Conservation (phyloP, 2,113 vertebrate genomes). For the Chaetura pelagica region DNA sequence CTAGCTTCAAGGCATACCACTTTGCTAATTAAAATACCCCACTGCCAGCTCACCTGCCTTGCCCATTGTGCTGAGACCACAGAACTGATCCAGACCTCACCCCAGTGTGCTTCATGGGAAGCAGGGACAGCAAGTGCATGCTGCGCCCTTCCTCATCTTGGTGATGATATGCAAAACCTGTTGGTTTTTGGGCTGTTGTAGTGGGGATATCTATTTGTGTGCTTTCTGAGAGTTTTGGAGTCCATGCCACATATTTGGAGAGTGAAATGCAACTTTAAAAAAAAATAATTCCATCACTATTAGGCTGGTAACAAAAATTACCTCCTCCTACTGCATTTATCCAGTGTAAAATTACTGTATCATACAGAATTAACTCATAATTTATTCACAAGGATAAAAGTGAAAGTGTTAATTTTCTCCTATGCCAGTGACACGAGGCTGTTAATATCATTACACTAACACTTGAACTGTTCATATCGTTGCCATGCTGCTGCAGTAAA, state of each 20-base stretch:
- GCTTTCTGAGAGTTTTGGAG: background rate
- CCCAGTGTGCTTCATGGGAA: accelerated
- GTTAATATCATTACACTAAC: background rate
- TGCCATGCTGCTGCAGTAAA: background rate
- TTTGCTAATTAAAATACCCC: background rate
- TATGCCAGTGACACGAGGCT: background rate
- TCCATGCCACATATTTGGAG: background rate
- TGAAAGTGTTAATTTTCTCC: slow-evolving; percentile 3
- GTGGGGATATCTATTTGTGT: accelerated
- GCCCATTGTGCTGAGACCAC: background rate
- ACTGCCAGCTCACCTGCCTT: background rate
- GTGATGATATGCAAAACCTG: background rate
- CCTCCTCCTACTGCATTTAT: background rate
- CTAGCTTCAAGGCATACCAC: background rate
- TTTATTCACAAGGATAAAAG: background rate
- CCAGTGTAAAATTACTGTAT: background rate
- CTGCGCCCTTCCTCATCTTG: background rate
- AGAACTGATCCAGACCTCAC: background rate
- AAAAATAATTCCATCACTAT: background rate
- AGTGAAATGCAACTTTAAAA: background rate
- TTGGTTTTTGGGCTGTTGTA: background rate
- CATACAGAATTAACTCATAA: background rate
- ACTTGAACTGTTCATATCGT: background rate
- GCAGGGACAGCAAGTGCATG: background rate
- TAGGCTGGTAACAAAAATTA: background rate